Evolutionary conservation across 1,140 invertebrate species (phyloP), one percentile per base, ranked within the genome.

Genomic region (Trichonephila inaurata): DNA sequence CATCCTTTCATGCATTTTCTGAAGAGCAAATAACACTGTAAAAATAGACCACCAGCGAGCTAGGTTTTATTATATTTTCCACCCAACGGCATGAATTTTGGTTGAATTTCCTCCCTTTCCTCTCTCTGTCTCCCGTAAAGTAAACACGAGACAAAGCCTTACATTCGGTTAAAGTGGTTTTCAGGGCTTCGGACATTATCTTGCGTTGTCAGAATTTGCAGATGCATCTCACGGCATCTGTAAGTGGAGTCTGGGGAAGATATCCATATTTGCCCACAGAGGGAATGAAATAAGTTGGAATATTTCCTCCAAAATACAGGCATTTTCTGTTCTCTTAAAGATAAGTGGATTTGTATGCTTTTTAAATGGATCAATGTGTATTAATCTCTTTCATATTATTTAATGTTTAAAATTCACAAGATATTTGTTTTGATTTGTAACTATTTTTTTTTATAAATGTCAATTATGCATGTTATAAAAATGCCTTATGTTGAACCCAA

Each of bases 131-230:
- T 82, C 77, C 16, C 7, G 51, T 12, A 58, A 33, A 82, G 72
- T 82, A 81, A 62, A 81, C 69, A 82, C 10, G 66, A 81, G 72
- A 91, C 89, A 91, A 82, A 91, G 58, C 89, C 77, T 28, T 82
- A 60, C 89, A 64, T 91, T 91, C 72, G n/a, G 51, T 81, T 91
- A 91, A 91, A 91, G 89, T 91, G 89, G 89, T 91, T 91, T 91
- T 91, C 72, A 51, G 24, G 89, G 72, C 82, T 91, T 91, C 40
- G 58, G 60, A 82, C 77, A 82, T 91, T 82, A 91, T 40, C 58
- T 58, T 40, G 21, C 72, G 24, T 60, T 81, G 69, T 81, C 89
- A 40, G 89, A 81, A 81, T 82, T 91, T 91, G 88, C 33, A 89
- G 66, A 89, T 60, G 88, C n/a, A 44, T 58, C 19, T 40, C 40